These are phyloP conservation scores for Tetraodon nigroviridis DNA, from an alignment of 2,113 vertebrate species.

Conservation along the genomic window DNA sequence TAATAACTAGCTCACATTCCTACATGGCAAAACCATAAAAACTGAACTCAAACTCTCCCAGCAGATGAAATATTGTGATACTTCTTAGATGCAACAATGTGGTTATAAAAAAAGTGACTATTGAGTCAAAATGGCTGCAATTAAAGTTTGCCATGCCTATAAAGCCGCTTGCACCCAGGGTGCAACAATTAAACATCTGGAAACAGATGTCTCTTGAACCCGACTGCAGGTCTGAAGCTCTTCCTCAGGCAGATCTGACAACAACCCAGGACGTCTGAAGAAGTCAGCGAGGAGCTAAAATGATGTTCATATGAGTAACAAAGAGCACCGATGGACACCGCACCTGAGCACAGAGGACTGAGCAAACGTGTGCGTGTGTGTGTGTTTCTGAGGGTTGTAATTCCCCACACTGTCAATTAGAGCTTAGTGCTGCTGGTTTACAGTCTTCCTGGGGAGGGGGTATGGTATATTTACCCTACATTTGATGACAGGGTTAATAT, in stretches of 20 bases:
- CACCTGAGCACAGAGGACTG: too few relatives aligned
- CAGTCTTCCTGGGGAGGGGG: slow-evolving; percentile 50
- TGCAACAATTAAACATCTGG: slow-evolving; percentile 24
- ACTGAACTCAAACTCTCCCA: slow-evolving; percentile 15
- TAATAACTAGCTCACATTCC: slow-evolving; percentile 47
- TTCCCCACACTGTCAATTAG: slow-evolving; percentile 61
- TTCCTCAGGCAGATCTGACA: slow-evolving; percentile 7
- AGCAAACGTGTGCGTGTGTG: neutral
- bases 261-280: slow-evolving; percentile 23
- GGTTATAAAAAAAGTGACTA: neutral
- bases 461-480: slow-evolving; percentile 50
- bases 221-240: slow-evolving; percentile 5
- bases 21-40: slow-evolving; percentile 32
- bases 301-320: neutral
- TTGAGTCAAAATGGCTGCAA: slow-evolving; percentile 20
- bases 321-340: too few relatives aligned
- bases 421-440: slow-evolving; percentile 56
- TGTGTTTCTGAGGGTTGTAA: slow-evolving; percentile 43
- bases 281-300: slow-evolving; percentile 19
- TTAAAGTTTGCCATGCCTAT: slow-evolving; percentile 18
- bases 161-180: slow-evolving; percentile 31
- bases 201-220: slow-evolving; percentile 22
- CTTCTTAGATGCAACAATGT: slow-evolving; percentile 10
- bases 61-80: slow-evolving; percentile 17
- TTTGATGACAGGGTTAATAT: slow-evolving; percentile 65